These are phyloP conservation scores for Cyprinus carpio DNA, from an alignment of 2,113 vertebrate genomes.

Conservation along the genomic window DNA sequence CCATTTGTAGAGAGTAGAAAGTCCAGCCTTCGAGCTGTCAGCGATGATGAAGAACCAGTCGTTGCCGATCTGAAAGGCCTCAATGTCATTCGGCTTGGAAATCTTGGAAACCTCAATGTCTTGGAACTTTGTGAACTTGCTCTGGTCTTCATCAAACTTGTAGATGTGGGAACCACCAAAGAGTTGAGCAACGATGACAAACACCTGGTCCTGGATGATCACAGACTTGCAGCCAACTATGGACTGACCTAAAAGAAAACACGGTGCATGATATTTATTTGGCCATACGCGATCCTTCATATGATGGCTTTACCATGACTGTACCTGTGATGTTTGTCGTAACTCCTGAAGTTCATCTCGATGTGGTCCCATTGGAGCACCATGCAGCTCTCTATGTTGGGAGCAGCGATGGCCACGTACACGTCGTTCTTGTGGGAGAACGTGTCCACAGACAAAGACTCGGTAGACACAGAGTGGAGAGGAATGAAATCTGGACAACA, in stretches of 20 bases:
- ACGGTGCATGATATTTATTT: neutral
- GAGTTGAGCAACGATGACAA: conserved; percentile 96
- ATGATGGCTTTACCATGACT: neutral
- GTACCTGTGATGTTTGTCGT: conserved; percentile 98
- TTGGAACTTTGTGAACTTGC: conserved; percentile 96
- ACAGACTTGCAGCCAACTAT: conserved; percentile 96
- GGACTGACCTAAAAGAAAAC: conserved; percentile 84
- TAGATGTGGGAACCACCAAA: conserved; percentile 98
- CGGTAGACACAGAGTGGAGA: conserved; percentile 88
- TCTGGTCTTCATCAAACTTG: conserved; percentile 94
- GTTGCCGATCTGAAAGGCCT: conserved; percentile 89
- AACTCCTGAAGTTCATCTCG: conserved; percentile 97
- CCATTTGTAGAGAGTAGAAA: conserved; percentile 98
- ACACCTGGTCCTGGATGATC: conserved; percentile 92
- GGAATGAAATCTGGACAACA: conserved; percentile 87
- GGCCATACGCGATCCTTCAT: neutral
- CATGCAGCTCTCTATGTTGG: conserved; percentile 95
- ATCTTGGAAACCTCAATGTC: conserved; percentile 96
- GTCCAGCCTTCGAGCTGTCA: conserved; percentile 95
- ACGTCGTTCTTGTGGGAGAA: conserved; percentile 95
- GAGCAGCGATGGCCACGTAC: conserved; percentile 93
- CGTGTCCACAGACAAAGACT: conserved; percentile 93
- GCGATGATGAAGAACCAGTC: conserved; percentile 95
- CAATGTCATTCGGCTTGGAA: conserved; percentile 97
- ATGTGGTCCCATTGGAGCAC: conserved; percentile 98